phyloP scores from a whole-genome alignment of 2,113 vertebrate species.

The Larimichthys crocea region DNA sequence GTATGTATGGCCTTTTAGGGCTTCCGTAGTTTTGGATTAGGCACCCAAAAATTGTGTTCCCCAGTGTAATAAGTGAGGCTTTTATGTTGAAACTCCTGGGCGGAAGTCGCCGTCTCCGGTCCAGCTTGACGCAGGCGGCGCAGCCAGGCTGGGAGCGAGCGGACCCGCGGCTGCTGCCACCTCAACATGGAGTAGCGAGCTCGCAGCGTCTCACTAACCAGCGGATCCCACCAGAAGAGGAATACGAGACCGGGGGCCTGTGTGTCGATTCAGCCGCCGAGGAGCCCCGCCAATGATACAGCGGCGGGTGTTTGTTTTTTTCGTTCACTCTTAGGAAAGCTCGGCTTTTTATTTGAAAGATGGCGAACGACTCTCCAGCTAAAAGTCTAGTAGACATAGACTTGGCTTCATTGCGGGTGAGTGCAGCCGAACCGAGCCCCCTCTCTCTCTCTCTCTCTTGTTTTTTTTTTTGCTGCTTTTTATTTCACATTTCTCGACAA shows the following conservation, averaged over 20 bases:
- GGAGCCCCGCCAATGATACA: constrained; percentile 54
- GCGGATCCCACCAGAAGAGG: constrained; percentile 51
- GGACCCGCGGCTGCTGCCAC: constrained; percentile 82
- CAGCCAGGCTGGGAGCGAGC: constrained; percentile 50
- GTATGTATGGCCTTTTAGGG: too few species aligned
- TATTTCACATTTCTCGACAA: background rate
- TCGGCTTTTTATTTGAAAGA: constrained; percentile 84
- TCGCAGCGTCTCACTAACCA: constrained; percentile 36
- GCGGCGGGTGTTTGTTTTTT: constrained; percentile 1
- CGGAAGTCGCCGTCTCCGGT: constrained; percentile 27
- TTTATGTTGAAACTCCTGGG: constrained; percentile 52
- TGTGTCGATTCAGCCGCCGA: background rate
- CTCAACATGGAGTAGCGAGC: constrained; percentile 86
- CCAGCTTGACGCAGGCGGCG: constrained; percentile 14
- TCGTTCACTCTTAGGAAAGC: constrained; percentile 43
- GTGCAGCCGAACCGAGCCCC: constrained; percentile 70
- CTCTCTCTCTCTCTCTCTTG: constrained; percentile 13
- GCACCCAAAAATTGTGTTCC: too few species aligned
- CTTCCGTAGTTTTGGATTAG: too few species aligned
- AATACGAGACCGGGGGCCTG: constrained; percentile 37
- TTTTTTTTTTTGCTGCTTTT: background rate
- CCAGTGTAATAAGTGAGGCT: background rate
- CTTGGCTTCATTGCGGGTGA: constrained; percentile 95
- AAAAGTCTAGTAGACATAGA: constrained; percentile 99
- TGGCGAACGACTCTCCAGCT: constrained; percentile 98